phyloP scores from a whole-genome alignment of 1,140 invertebrate genomes.

The Musca domestica region DNA sequence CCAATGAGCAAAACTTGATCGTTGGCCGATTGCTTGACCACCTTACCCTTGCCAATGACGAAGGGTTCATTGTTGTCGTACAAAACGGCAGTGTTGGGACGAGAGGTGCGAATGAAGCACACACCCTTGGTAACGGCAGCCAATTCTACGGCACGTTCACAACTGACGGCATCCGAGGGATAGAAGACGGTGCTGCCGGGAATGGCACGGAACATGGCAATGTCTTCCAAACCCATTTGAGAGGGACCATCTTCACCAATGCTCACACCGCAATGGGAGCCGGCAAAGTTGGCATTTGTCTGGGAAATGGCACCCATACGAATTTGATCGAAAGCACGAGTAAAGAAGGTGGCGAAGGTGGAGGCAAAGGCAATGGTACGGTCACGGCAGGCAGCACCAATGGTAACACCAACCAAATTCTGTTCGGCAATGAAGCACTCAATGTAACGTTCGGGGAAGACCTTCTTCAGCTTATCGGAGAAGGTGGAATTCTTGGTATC shows the following conservation, averaged over 20 bases:
- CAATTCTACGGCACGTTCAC: slow-evolving; percentile 90
- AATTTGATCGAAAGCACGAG: slow-evolving; percentile 95
- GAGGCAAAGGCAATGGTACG: slow-evolving; percentile 89
- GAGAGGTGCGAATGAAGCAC: slow-evolving; percentile 93
- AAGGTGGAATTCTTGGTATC: slow-evolving; percentile 99
- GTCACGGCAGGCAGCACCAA: slow-evolving; percentile 86
- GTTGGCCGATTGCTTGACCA: slow-evolving; percentile 70
- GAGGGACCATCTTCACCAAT: slow-evolving; percentile 98
- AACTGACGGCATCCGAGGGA: slow-evolving; percentile 92
- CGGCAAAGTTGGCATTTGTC: slow-evolving; percentile 94
- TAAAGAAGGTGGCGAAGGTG: slow-evolving; percentile 98
- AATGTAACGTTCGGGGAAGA: slow-evolving; percentile 78
- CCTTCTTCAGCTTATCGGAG: slow-evolving; percentile 85
- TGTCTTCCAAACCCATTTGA: slow-evolving; percentile 98
- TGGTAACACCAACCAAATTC: slow-evolving; percentile 94
- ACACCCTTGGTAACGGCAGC: slow-evolving; percentile 95
- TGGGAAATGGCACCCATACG: slow-evolving; percentile 99
- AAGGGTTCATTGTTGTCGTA: slow-evolving; percentile 88
- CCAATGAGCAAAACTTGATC: slow-evolving; percentile 88
- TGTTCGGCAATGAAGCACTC: slow-evolving; percentile 99
- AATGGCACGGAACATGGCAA: slow-evolving; percentile 92
- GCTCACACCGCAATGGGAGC: slow-evolving; percentile 94
- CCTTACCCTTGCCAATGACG: slow-evolving; percentile 73
- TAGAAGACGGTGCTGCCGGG: slow-evolving; percentile 95
- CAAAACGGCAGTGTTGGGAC: slow-evolving; percentile 84